Percentiles rank a stretch among this genome's conserved stretches.
Evolutionary conservation across 2,797 vertebrate species (phyloP).

Genomic region (Diplodus sargus): DNA sequence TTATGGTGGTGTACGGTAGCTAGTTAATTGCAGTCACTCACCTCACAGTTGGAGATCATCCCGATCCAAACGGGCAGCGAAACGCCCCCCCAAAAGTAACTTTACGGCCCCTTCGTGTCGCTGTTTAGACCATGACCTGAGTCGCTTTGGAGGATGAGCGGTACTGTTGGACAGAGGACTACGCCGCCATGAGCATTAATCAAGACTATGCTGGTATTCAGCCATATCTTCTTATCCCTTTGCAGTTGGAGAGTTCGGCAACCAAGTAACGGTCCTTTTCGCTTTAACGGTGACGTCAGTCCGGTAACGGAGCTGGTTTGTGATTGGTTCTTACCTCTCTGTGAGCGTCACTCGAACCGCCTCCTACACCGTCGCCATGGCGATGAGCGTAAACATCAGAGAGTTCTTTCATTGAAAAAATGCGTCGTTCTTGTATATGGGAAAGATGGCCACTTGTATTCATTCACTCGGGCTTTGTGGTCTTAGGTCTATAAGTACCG

Average conservation of each 20-base stretch:
- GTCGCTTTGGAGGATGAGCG: not conserved
- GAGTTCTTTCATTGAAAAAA: constrained; percentile 60
- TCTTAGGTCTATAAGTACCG: not conserved
- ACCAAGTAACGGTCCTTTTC: constrained; percentile 78
- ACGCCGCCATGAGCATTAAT: constrained; percentile 9
- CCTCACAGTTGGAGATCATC: constrained; percentile 72
- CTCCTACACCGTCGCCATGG: constrained; percentile 77
- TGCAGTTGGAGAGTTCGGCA: constrained; percentile 68
- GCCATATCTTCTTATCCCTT: constrained; percentile 40
- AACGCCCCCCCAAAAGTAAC: constrained; percentile 59
- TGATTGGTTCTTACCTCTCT: constrained; percentile 73
- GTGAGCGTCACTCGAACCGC: constrained; percentile 68
- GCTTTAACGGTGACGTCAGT: constrained; percentile 86
- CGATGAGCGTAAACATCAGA: constrained; percentile 83
- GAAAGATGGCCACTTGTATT: not conserved
- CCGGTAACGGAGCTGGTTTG: constrained; percentile 3
- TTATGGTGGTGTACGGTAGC: constrained; percentile 30
- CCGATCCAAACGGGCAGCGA: constrained; percentile 48
- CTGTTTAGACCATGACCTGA: constrained; percentile 8
- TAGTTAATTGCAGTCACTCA: constrained; percentile 71
- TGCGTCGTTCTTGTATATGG: constrained; percentile 9
- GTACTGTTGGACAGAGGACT: not conserved
- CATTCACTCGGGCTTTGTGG: not conserved
- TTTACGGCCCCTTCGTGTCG: not conserved
- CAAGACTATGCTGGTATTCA: constrained; percentile 19